phyloP scores from a whole-genome alignment of 2,113 vertebrate genomes.

The Todiramphus chloris region DNA sequence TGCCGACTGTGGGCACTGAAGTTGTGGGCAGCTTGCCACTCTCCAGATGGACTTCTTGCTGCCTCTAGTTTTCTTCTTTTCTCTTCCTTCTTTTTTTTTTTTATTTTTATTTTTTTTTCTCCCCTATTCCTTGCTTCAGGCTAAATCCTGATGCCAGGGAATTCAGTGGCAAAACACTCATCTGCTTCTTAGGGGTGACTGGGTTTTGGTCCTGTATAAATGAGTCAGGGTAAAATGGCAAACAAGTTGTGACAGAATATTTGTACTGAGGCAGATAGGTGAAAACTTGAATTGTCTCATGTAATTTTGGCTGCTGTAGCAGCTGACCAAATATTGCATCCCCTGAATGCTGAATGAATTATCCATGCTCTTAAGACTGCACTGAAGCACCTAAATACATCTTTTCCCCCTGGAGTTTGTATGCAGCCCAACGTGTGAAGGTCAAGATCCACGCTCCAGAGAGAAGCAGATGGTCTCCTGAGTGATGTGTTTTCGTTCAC shows the following conservation, averaged over 20 bases:
- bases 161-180: not conserved
- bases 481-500: constrained; percentile 43
- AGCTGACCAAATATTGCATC: not conserved
- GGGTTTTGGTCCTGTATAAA: not conserved
- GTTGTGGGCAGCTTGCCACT: constrained; percentile 41
- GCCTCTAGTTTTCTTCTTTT: not conserved
- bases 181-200: not conserved
- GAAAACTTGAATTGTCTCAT: not conserved
- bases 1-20: not conserved
- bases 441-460: constrained; percentile 39
- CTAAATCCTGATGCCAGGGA: not conserved
- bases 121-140: not conserved
- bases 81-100: not conserved
- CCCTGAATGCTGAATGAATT: not conserved
- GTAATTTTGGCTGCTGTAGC: not conserved
- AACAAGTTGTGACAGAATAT: not conserved
- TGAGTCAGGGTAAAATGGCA: not conserved
- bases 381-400: constrained; percentile 15
- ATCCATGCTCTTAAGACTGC: not conserved
- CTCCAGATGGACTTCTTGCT: constrained; percentile 59
- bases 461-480: constrained; percentile 54
- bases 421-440: constrained; percentile 24
- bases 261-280: not conserved
- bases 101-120: not conserved
- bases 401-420: not conserved